Evolutionary conservation across 2,888 invertebrate species (phyloP).

Genomic region (Ochropleura plecta): DNA sequence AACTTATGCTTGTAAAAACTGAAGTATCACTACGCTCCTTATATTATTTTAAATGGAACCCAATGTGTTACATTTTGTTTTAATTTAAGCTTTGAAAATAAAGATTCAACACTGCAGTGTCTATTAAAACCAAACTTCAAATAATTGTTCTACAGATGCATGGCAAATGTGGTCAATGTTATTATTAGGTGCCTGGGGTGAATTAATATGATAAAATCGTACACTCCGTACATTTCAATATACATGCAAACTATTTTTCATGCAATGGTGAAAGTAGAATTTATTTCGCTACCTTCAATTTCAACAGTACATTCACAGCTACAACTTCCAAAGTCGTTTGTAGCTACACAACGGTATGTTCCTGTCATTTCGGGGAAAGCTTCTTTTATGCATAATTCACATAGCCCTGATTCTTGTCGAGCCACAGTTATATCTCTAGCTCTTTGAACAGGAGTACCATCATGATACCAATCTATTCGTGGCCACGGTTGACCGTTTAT

Average conservation of each 20-base stretch:
- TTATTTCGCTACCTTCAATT: slow-evolving; percentile 93
- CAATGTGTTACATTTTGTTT: slow-evolving; percentile 26
- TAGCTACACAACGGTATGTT: slow-evolving; percentile 95
- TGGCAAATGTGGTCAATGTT: slow-evolving; percentile 76
- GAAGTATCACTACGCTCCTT: slow-evolving; percentile 12
- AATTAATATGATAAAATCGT: slow-evolving; percentile 62
- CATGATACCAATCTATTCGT: slow-evolving; percentile 95
- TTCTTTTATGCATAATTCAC: slow-evolving; percentile 95
- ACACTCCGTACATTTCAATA: slow-evolving; percentile 54
- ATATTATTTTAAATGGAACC: neutral
- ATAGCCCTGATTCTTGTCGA: slow-evolving; percentile 94
- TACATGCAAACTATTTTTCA: slow-evolving; percentile 74
- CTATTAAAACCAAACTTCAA: slow-evolving; percentile 58
- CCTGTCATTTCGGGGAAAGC: slow-evolving; percentile 98
- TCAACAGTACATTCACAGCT: slow-evolving; percentile 94
- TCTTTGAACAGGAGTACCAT: slow-evolving; percentile 93
- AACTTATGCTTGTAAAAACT: slow-evolving; percentile 21
- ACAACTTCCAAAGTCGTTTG: slow-evolving; percentile 95
- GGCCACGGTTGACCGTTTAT: slow-evolving; percentile 95
- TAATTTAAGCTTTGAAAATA: slow-evolving; percentile 48
- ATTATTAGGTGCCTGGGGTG: slow-evolving; percentile 58
- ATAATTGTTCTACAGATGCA: slow-evolving; percentile 82
- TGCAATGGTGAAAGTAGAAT: slow-evolving; percentile 75
- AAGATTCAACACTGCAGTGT: slow-evolving; percentile 34
- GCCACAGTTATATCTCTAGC: slow-evolving; percentile 94